Conservation (phyloP, 2,797 vertebrate species). For the Corythornis leucogaster region DNA sequence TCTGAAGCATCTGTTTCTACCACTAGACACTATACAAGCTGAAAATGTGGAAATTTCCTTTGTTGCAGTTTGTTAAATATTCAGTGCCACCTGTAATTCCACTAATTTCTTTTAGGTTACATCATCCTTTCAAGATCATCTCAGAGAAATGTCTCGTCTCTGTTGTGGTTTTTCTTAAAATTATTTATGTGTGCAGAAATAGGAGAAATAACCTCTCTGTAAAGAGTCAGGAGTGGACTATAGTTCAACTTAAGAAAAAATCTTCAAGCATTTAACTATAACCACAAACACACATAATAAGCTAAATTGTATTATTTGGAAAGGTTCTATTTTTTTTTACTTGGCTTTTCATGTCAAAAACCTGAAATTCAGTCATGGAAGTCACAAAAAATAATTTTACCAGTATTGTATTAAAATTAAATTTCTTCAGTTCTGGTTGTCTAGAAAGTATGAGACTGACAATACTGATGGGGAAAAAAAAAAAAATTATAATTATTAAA, state of each 20-base stretch:
- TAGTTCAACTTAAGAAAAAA: neutral
- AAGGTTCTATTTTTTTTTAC: neutral
- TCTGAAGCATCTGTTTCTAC: neutral
- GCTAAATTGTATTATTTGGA: neutral
- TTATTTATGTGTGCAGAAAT: neutral
- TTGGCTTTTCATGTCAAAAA: neutral
- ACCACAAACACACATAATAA: neutral
- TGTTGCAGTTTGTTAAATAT: neutral
- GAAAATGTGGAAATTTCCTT: neutral
- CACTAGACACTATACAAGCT: neutral
- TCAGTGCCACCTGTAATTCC: neutral
- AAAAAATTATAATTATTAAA: too few relatives aligned
- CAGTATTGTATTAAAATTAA: neutral
- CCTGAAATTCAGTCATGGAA: neutral
- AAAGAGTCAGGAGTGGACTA: neutral
- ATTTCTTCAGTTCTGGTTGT: neutral
- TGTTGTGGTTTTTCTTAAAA: neutral
- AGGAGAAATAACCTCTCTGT: neutral
- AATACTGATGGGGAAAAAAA: too few relatives aligned
- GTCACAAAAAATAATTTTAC: neutral
- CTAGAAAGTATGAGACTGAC: too few relatives aligned
- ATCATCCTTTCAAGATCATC: neutral
- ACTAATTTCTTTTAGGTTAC: neutral
- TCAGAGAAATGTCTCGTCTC: neutral
- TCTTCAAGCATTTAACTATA: neutral